Evolutionary conservation across 2,888 invertebrate species (phyloP).

Genomic region (Drosophila mimetica): DNA sequence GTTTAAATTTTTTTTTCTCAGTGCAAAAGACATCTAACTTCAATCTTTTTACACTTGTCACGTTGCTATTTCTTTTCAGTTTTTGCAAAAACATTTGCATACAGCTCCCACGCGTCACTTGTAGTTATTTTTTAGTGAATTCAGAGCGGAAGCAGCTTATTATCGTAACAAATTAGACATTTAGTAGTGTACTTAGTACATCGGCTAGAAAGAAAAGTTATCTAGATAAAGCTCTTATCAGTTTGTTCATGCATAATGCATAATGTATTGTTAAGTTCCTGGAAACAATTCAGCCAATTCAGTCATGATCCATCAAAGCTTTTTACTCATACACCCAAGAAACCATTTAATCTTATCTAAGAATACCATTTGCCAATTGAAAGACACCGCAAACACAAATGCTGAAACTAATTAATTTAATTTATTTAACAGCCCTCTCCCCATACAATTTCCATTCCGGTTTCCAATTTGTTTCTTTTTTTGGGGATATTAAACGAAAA

Average conservation of each 20-base stretch:
- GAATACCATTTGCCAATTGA: conserved; percentile 37
- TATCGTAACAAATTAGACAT: conserved; percentile 56
- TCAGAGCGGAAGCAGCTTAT: conserved; percentile 59
- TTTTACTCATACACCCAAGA: neutral
- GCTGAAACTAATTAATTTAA: conserved; percentile 46
- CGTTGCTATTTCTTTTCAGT: conserved; percentile 3
- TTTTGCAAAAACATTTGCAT: conserved; percentile 54
- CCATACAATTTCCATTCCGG: conserved; percentile 43
- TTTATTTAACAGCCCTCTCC: conserved; percentile 26
- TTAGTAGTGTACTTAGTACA: conserved; percentile 45
- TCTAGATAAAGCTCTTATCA: conserved; percentile 34
- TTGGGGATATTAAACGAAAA: conserved; percentile 50
- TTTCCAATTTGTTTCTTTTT: conserved; percentile 28
- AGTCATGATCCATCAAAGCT: conserved; percentile 15
- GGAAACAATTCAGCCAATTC: conserved; percentile 12
- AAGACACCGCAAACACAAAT: conserved; percentile 21
- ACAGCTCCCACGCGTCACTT: conserved; percentile 50
- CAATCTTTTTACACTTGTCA: conserved; percentile 9
- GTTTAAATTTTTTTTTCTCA: no score
- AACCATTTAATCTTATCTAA: conserved; percentile 58
- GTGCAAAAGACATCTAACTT: conserved; percentile 13
- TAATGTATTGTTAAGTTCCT: conserved; percentile 10
- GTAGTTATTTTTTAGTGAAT: conserved; percentile 16
- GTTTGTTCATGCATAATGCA: conserved; percentile 19
- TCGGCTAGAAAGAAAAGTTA: neutral